A percentile compares a stretch with the other conserved stretches of the same genome.
phyloP scores from a whole-genome alignment of 2,797 vertebrate genomes.

The Peromyscus nudipes region DNA sequence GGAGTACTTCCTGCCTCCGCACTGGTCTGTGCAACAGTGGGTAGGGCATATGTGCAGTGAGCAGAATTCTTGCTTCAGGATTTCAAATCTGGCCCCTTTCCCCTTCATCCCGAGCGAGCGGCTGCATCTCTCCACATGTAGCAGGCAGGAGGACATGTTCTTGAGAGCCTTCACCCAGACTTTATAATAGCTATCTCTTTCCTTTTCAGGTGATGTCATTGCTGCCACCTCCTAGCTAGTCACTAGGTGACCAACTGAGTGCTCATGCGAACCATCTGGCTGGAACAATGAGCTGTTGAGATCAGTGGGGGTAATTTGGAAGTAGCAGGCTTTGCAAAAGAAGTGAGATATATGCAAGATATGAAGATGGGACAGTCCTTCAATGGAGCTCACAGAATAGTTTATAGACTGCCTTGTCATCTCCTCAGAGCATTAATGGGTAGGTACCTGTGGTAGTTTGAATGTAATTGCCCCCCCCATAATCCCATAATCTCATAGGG shows the following conservation, averaged over 20 bases:
- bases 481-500: too few relatives aligned
- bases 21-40: not conserved
- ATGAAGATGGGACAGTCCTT: not conserved
- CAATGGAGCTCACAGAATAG: not conserved
- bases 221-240: not conserved
- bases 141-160: not conserved
- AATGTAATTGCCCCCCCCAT: too few relatives aligned
- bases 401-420: not conserved
- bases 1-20: not conserved
- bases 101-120: not conserved
- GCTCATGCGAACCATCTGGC: not conserved
- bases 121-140: not conserved
- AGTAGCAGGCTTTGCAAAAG: not conserved
- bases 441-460: not conserved
- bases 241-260: not conserved
- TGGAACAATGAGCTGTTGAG: not conserved
- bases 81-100: not conserved
- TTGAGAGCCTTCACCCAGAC: not conserved
- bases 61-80: not conserved
- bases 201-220: not conserved
- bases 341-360: conserved; percentile 1
- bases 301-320: not conserved
- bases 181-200: not conserved
- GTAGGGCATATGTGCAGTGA: not conserved
- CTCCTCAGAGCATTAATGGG: not conserved